Base-by-base conservation (phyloP, 64 coral and sea anemone species). In the Acropora tenuis region DNA sequence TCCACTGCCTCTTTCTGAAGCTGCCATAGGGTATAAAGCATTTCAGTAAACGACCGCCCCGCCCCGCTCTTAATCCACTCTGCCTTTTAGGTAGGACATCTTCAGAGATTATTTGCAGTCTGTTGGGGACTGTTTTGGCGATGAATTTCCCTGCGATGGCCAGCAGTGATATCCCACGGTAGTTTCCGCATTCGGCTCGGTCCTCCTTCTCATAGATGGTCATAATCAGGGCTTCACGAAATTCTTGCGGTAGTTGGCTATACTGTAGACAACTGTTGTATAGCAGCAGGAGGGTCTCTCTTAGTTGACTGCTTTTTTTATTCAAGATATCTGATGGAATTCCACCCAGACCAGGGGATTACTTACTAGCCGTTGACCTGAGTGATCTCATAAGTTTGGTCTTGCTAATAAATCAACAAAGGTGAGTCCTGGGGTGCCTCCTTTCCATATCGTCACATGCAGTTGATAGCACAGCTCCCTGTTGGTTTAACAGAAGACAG, bases 191-290 rank as follows among this genome's bases (percentile, higher is more conserved):
- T n/a, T 89, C 87, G 77, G 73, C 73, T 55, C 48, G 42, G 73
- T 89, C 87, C 49, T 74, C 53, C 73, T 89, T 89, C 59, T 74
- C 78, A 73, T 89, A 30, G 77, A 50, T 89, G 78, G 73, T 78
- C 73, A 89, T 18, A 40, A 89, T 77, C 78, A 50, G 48, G 57
- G 87, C 87, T 78, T 77, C 73, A 49, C 73, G 69, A 77, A 89
- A 77, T 73, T 89, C 87, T 89, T 89, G 82, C 55, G 49, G 81
- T 42, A 78, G 41, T 16, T 6, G 13, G 43, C 76, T 43, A 78
- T 30, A 78, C 41, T 12, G 5, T 78, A 78, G 78, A 49, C 68
- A 71, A 18, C 68, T 71, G 68, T 71, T 71, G 76, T 45, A 5
- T 11, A 78, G 76, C 41, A 45, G 41, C 47, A 78, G 76, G 43